Percentiles rank a stretch among this genome's conserved stretches.
Evolutionary conservation across 2,797 vertebrate species (phyloP).

Genomic region (Scomberomorus guttatus): DNA sequence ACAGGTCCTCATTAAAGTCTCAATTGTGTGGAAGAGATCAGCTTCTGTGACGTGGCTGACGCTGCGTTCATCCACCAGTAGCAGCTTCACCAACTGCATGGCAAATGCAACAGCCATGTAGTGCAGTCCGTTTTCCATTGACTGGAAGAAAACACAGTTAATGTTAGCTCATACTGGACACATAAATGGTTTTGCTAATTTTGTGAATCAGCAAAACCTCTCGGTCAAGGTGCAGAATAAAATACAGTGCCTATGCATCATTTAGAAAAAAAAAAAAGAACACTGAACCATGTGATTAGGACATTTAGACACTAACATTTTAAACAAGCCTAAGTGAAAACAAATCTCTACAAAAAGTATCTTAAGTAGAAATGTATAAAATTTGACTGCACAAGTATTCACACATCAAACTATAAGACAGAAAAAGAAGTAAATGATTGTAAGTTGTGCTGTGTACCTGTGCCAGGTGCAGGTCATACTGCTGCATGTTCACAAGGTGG

Average conservation of each 20-base stretch:
- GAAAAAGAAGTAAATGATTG: not conserved
- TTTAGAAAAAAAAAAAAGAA: not conserved
- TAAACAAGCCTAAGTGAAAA: not conserved
- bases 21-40: slow-evolving; percentile 98
- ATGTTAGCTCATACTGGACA: not conserved
- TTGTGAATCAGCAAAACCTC: no score
- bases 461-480: slow-evolving; percentile 97
- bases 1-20: slow-evolving; percentile 99
- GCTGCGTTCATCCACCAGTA: slow-evolving; percentile 97
- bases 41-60: slow-evolving; percentile 97
- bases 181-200: not conserved
- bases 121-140: slow-evolving; percentile 99
- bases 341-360: not conserved
- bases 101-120: slow-evolving; percentile 99
- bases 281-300: not conserved
- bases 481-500: slow-evolving; percentile 99
- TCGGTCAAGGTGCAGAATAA: not conserved
- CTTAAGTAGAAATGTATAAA: not conserved
- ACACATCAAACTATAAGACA: not conserved
- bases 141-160: slow-evolving; percentile 79
- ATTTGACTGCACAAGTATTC: not conserved
- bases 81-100: slow-evolving; percentile 98
- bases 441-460: slow-evolving; percentile 86
- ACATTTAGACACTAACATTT: not conserved
- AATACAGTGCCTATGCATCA: not conserved